phyloP scores from a whole-genome alignment of 2,113 vertebrate species.

The Genyomyrus donnyi region DNA sequence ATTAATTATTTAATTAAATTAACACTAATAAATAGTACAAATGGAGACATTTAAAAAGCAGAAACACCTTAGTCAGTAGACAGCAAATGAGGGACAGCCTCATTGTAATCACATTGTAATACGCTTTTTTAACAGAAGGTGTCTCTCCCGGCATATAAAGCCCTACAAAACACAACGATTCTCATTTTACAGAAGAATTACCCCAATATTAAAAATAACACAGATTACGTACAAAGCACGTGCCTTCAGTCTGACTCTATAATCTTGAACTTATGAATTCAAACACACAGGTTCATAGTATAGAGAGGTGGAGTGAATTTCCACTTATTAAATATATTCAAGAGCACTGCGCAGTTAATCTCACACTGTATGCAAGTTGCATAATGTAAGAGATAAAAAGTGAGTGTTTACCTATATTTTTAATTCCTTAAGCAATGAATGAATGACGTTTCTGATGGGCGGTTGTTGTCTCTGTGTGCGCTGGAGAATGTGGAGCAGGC shows the following conservation, averaged over 20 bases:
- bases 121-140: background rate
- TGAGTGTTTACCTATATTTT: background rate
- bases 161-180: background rate
- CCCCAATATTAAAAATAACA: background rate
- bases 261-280: background rate
- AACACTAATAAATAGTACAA: background rate
- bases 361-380: background rate
- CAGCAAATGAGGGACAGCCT: background rate
- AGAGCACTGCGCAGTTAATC: background rate
- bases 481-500: background rate
- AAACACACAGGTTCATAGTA: background rate
- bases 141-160: background rate
- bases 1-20: background rate
- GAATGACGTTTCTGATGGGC: background rate
- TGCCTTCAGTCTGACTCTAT: background rate
- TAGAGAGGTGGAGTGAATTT: background rate
- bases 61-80: background rate
- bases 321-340: background rate
- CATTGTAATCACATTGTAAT: background rate
- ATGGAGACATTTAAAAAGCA: background rate
- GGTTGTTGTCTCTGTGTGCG: background rate
- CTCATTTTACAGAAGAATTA: background rate
- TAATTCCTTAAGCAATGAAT: background rate
- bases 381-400: background rate
- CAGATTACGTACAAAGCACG: background rate